Evolutionary conservation across 92 coral and sea anemone genomes (phyloP), one percentile per base, ranked within the genome.

Genomic region (Chrysogorgia sp.): DNA sequence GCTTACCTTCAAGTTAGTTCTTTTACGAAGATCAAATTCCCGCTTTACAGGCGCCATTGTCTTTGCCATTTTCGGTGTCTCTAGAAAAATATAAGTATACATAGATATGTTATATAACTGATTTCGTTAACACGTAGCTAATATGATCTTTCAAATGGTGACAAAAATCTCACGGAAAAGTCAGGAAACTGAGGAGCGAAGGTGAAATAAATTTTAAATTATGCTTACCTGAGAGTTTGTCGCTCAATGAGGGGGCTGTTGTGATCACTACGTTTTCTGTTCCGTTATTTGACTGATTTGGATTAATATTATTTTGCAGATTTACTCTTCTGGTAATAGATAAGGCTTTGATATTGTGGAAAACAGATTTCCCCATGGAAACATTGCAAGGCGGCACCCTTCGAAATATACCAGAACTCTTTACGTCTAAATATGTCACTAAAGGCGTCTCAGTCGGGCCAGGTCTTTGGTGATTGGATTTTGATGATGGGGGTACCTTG

Each of bases 1-100:
- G n/a, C 19, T 61, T 32, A 61, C 68, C 40, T 61, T 61, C 40
- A 61, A 32, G 68, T 32, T 19, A 61, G 68, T 61, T 32, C 68
- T 61, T 26, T 61, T n/a, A 3, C 68, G 68, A 61, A 61, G 40
- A 61, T 32, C 31, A 32, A 61, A 61, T 3, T 8, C 9, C 10
- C 50, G 50, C 17, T 43, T 17, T 17, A 43, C 17, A 8, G 9
- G 9, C 17, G 9, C 50, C 10, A 8, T 43, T 43, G 50, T 17
- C 50, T 9, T 43, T 43, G 50, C 50, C 9, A 8, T 8, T 17
- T 43, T 17, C 9, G 50, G 17, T 9, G 50, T 8, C 50, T 43
- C 50, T 43, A 43, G 17, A 43, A 8, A 43, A 8, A 43, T 43
- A 43, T 9, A 43, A 8, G 50, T 17, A 43, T 17, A 17, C 17